Base-by-base conservation (phyloP, 2,113 vertebrate genomes). In the Channa maculata region DNA sequence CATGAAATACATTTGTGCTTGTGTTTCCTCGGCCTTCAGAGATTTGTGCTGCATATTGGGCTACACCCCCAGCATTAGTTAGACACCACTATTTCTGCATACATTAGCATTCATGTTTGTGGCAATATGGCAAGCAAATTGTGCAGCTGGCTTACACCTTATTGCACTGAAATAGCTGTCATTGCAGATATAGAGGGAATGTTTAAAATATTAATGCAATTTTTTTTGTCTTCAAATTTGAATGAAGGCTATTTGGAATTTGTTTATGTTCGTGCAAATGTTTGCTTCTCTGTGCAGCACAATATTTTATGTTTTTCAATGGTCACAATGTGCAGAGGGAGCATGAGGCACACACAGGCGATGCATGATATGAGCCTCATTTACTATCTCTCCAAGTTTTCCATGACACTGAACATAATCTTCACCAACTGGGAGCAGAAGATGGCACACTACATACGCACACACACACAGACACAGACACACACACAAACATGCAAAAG, bases 331-430 rank as follows among this genome's bases (percentile, higher is more conserved):
- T 75, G 67, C 63, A 66, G 57, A 55, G 66, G 68, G 64, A 79
- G 50, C 65, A 77, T 15, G 73, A 85, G 61, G 74, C 61, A 49
- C 51, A 67, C 58, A 36, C 61, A 79, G 76, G 73, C 74, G 13
- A 84, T 84, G 84, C 71, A 82, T 85, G 84, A 88, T 83, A 77
- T 5, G 70, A 83, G 81, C 71, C 74, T 88, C 82, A 92, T 88
- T 89, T 87, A 82, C 71, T 75, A 63, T 82, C 74, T 88, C 66
- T 81, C 78, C 72, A 79, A 85, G 79, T 91, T 75, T 91, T 92
- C 90, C 88, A 82, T 81, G 79, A 90, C 89, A 88, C 83, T 89
- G 85, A 90, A 82, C 86, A 89, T 80, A 86, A 88, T 88, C 83
- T 79, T 82, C 69, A 71, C 75, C 86, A 83, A 88, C 73, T 86